These are phyloP conservation scores for Tetranychus piercei DNA, from an alignment of 2,888 invertebrate species.

Conservation along the genomic window DNA sequence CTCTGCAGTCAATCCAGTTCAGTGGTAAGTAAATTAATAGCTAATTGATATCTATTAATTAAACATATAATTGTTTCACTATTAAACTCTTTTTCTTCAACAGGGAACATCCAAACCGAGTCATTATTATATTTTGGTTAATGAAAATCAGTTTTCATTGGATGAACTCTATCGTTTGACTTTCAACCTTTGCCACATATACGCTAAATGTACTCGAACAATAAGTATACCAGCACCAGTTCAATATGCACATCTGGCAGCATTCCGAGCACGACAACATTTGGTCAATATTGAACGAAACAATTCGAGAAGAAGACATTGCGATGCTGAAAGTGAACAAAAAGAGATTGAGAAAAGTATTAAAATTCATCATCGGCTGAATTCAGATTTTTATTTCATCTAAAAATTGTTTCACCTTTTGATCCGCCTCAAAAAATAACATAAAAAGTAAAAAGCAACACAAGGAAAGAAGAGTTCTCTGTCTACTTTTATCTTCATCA, in stretches of 20 bases:
- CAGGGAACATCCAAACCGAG: slow-evolving; percentile 30
- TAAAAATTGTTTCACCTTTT: not conserved
- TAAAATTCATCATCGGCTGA: not conserved
- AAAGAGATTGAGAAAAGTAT: not conserved
- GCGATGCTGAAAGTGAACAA: not conserved
- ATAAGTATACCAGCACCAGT: slow-evolving; percentile 31
- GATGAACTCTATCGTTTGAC: slow-evolving; percentile 27
- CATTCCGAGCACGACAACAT: slow-evolving; percentile 24
- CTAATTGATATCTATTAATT: no score
- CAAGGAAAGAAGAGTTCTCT: no score
- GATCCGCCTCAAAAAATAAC: not conserved
- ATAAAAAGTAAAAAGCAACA: no score
- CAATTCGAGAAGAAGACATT: not conserved
- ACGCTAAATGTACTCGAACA: slow-evolving; percentile 28
- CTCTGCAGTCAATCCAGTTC: slow-evolving; percentile 46
- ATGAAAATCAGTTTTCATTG: slow-evolving; percentile 26
- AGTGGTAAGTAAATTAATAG: slow-evolving; percentile 30
- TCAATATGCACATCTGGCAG: slow-evolving; percentile 28
- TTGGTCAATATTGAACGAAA: not conserved
- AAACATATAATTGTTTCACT: no score
- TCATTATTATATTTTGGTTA: slow-evolving; percentile 25
- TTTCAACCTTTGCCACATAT: slow-evolving; percentile 29
- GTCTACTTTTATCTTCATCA: no score
- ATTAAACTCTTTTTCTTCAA: not conserved
- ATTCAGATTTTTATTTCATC: not conserved